Evolutionary conservation across 1,140 invertebrate genomes (phyloP).

Genomic region (Bombyx mori): ASM3026992v2 NC_085129.1:16374001-16374500

Average conservation of each 20-base stretch:
- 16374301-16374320: too few species aligned
- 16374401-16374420: too few species aligned
- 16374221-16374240: conserved; percentile 19
- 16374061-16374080: conserved; percentile 43
- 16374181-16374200: conserved; percentile 17
- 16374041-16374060: conserved; percentile 38
- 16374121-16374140: conserved; percentile 55
- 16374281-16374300: too few species aligned
- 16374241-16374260: not conserved
- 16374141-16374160: conserved; percentile 3
- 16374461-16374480: too few species aligned
- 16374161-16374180: not conserved
- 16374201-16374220: conserved; percentile 36
- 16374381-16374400: too few species aligned
- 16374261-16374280: too few species aligned
- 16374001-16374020: conserved; percentile 47
- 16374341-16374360: too few species aligned
- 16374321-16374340: too few species aligned
- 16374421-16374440: too few species aligned
- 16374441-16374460: too few species aligned
- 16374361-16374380: too few species aligned
- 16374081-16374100: conserved; percentile 18
- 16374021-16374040: conserved; percentile 28
- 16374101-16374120: conserved; percentile 22
- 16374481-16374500: too few species aligned